phyloP scores from a whole-genome alignment of 2,797 vertebrate genomes.

The Scolopax bukidnonensis region DNA sequence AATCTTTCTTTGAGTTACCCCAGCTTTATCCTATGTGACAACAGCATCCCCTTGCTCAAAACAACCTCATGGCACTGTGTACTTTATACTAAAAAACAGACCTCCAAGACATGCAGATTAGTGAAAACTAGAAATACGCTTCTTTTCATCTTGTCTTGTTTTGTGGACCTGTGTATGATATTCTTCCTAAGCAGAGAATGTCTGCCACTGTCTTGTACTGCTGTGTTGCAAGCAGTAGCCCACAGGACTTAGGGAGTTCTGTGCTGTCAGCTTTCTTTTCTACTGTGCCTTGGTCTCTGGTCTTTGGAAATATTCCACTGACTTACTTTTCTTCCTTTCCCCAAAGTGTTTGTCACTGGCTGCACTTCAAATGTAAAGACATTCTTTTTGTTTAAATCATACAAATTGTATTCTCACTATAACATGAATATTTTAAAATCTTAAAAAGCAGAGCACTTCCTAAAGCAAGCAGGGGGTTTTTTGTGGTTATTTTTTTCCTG shows the following conservation, averaged over 20 bases:
- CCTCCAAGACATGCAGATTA: neutral
- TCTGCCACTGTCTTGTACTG: neutral
- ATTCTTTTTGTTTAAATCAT: neutral
- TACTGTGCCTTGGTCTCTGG: neutral
- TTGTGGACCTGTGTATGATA: neutral
- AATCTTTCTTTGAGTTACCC: neutral
- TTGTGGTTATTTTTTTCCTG: neutral
- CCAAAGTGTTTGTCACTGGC: neutral
- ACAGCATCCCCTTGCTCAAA: neutral
- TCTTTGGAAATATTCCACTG: neutral
- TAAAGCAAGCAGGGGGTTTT: neutral
- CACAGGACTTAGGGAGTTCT: neutral
- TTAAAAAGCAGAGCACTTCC: neutral
- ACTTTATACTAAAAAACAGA: neutral
- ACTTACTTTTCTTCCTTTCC: neutral
- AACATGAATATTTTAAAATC: neutral
- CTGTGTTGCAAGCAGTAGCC: neutral
- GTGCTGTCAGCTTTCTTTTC: neutral
- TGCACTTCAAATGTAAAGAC: neutral
- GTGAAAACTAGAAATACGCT: neutral
- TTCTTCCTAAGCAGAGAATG: neutral
- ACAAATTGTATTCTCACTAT: neutral
- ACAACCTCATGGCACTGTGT: neutral
- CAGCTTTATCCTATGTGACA: neutral
- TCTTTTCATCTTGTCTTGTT: neutral